Evolutionary conservation across 2,797 vertebrate genomes (phyloP), one percentile per base, ranked within the genome.

Genomic region (Sphaeramia orbicularis): DNA sequence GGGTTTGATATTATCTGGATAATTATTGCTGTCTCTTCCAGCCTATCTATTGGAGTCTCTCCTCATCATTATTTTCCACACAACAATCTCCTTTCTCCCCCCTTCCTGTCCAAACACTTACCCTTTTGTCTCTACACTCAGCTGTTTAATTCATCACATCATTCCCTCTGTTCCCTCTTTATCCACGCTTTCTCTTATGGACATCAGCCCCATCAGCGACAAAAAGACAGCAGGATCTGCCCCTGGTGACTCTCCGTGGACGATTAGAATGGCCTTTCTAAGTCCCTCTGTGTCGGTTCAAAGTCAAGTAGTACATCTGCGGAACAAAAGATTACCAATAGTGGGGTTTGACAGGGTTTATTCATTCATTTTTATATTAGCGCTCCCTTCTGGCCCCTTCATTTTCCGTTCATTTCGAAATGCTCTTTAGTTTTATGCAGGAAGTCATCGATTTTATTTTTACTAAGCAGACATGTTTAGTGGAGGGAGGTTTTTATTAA

Each of bases 141-240:
- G 15, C 35, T n/a, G 3, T 68, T 71, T 67, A 21, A 56, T 60
- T 49, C 24, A 14, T 12, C 54, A 27, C 53, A 6, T 27, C 45
- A 27, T 36, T 58, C 61, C 14, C 15, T 77, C 40, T 7, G 54
- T 63, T 54, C n/a, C n/a, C n/a, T n/a, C n/a, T n/a, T n/a, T n/a
- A n/a, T 37, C 36, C 50, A 65, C 35, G 73, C 53, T 43, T 56
- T 61, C 47, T 62, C 40, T 36, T 35, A 15, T 10, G 58, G 42
- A 63, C 57, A 52, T 67, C 47, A 35, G 41, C 41, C 54, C 27
- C 53, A 6, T 27, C 45, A 27, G 67, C 57, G 41, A 19, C 58
- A 70, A 59, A 73, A 68, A 60, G 49, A 78, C 62, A 38, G 55
- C 32, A 24, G 37, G 55, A 81, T 81, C 63, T 72, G 57, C 51